A percentile compares a stretch with the other conserved stretches of the same genome.
Conservation (phyloP, 2,888 invertebrate genomes). For the Folsomia manolachei region DNA sequence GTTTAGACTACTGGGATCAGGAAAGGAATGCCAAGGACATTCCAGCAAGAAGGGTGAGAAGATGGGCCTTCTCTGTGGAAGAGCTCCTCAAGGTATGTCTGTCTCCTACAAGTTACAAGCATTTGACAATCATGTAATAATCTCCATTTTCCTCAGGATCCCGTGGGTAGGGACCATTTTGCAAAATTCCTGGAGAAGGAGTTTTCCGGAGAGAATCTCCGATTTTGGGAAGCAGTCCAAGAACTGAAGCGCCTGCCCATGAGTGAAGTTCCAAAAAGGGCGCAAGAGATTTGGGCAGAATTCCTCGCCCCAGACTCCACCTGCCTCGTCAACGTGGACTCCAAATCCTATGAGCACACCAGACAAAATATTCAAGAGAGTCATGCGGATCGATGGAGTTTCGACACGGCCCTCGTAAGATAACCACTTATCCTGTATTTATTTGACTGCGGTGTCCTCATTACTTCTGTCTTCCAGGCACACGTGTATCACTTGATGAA, state of each 20-base stretch:
- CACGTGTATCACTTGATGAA: conserved; percentile 99
- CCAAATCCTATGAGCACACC: conserved; percentile 79
- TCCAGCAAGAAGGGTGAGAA: conserved; percentile 84
- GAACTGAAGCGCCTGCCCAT: conserved; percentile 85
- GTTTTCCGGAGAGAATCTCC: conserved; percentile 97
- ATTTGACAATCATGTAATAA: too few relatives aligned
- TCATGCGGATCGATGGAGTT: conserved; percentile 86
- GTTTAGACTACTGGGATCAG: conserved; percentile 92
- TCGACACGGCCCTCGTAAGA: conserved; percentile 82
- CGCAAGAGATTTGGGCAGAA: conserved; percentile 86
- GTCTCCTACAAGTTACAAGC: too few relatives aligned
- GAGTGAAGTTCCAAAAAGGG: conserved; percentile 69
- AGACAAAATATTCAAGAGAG: conserved; percentile 68
- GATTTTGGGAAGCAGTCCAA: conserved; percentile 94
- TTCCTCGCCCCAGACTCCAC: conserved; percentile 90
- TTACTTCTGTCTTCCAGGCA: conserved; percentile 74
- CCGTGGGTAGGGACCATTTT: conserved; percentile 95
- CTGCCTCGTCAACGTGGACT: conserved; percentile 96
- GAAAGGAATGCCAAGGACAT: conserved; percentile 93
- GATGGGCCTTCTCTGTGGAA: conserved; percentile 95
- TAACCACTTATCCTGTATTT: too few relatives aligned
- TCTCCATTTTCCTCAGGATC: too few relatives aligned
- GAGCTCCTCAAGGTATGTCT: conserved; percentile 90
- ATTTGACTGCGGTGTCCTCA: too few relatives aligned
- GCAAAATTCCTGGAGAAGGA: conserved; percentile 94